These are phyloP conservation scores for Chionodraco myersi DNA, from an alignment of 2,113 vertebrate genomes.

Conservation along the genomic window DNA sequence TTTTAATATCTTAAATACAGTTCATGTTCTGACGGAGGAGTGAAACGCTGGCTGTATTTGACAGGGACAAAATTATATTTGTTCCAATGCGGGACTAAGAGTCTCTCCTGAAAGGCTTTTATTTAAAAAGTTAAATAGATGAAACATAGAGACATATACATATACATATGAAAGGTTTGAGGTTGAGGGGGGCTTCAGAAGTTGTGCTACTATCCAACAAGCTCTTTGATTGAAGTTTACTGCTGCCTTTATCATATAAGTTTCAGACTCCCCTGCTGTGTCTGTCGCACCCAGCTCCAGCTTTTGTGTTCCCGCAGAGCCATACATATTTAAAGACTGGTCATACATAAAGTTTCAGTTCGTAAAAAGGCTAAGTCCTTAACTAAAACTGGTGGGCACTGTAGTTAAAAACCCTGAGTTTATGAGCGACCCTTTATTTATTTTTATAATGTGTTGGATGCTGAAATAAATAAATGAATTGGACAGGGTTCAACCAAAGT, in stretches of 20 bases:
- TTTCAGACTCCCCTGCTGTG: background rate
- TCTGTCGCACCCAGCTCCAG: background rate
- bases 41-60: background rate
- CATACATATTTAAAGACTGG: background rate
- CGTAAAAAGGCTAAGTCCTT: background rate
- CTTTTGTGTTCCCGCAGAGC: background rate
- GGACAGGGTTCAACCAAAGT: background rate
- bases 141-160: background rate
- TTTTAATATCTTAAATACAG: background rate
- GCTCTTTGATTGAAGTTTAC: background rate
- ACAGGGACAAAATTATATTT: background rate
- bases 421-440: background rate
- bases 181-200: background rate
- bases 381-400: background rate
- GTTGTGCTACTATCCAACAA: background rate
- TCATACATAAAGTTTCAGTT: background rate
- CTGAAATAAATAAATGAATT: background rate
- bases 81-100: too few species aligned
- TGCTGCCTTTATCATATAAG: background rate
- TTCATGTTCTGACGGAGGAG: background rate
- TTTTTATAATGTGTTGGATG: background rate
- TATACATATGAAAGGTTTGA: too few species aligned
- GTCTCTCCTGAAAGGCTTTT: background rate
- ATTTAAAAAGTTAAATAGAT: background rate
- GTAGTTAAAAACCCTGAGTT: background rate